Conservation (phyloP, 2,113 vertebrate genomes). For the Ptilorrhoa leucosticta region DNA sequence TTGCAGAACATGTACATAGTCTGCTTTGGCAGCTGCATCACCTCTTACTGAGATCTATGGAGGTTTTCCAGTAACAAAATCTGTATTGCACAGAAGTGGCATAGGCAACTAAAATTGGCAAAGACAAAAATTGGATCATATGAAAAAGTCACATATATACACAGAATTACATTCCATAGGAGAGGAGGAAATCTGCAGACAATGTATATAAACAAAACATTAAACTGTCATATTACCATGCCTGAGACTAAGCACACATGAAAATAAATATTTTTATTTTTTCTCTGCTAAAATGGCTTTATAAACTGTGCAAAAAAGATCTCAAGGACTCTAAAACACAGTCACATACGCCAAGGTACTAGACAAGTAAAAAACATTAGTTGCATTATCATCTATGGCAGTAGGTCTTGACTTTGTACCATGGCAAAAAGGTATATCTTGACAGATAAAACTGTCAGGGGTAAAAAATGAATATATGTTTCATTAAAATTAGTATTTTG, state of each 20-base stretch:
- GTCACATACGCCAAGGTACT: not conserved
- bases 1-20: not conserved
- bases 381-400: not conserved
- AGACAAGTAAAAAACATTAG: not conserved
- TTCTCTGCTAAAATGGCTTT: not conserved
- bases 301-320: not conserved
- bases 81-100: not conserved
- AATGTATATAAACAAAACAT: not conserved
- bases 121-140: not conserved
- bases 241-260: not conserved
- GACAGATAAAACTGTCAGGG: not conserved
- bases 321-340: not conserved
- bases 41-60: not conserved
- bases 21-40: not conserved
- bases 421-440: not conserved
- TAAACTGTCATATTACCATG: not conserved
- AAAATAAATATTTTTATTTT: not conserved
- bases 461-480: not conserved
- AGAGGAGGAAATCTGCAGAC: not conserved
- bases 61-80: not conserved
- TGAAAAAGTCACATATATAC: not conserved
- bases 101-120: not conserved
- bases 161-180: not conserved
- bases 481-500: not conserved
- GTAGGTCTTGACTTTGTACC: not conserved